These are phyloP conservation scores for Brachyistius frenatus DNA, from an alignment of 2,113 vertebrate species.

Conservation along the genomic window DNA sequence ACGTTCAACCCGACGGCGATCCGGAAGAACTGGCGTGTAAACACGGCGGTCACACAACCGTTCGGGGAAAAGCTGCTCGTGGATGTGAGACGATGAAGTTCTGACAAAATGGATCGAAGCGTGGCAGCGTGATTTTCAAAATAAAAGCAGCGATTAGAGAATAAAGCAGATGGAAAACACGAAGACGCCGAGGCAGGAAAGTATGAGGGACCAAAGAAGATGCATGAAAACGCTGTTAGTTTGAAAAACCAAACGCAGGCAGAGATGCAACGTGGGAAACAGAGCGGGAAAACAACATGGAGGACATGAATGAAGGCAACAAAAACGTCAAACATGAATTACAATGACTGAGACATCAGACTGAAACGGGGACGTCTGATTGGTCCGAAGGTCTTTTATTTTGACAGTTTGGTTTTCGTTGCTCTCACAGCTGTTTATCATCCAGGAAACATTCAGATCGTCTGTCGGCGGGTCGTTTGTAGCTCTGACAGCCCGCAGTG, in stretches of 20 bases:
- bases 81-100: conserved; percentile 6
- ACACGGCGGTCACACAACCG: not conserved
- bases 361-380: too few species aligned
- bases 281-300: conserved; percentile 16
- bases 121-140: conserved; percentile 3
- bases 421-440: not conserved
- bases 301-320: conserved; percentile 15
- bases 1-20: too few species aligned
- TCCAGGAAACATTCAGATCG: not conserved
- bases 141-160: not conserved
- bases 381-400: too few species aligned
- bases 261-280: conserved; percentile 8
- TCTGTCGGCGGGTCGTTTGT: not conserved
- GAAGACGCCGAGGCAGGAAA: conserved; percentile 49
- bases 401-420: not conserved
- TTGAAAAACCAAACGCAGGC: too few species aligned
- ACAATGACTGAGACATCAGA: too few species aligned
- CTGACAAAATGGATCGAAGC: conserved; percentile 13
- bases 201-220: conserved; percentile 15
- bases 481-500: not conserved
- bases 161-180: conserved; percentile 26
- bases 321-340: not conserved
- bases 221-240: conserved; percentile 26
- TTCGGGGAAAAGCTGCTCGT: not conserved
- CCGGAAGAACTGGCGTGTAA: not conserved